phyloP scores from a whole-genome alignment of 30 jellyfish, hydroid and myxozoan genomes.

The Hydractinia echinata region DNA sequence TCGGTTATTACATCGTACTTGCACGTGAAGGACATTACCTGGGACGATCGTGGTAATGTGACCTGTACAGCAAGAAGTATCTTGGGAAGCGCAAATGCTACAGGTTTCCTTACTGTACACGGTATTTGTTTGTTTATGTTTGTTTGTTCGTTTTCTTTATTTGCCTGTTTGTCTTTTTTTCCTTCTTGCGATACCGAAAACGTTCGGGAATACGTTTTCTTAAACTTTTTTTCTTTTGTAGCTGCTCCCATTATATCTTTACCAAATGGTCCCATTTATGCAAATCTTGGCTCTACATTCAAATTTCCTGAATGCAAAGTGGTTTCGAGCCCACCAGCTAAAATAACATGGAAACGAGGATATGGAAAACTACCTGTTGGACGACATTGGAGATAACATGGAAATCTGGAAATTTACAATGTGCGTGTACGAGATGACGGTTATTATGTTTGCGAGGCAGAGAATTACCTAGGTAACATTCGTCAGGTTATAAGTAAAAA shows the following conservation, averaged over 20 bases:
- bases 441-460: constrained; percentile 25
- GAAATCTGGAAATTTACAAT: background rate
- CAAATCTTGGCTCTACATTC: background rate
- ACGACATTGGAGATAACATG: background rate
- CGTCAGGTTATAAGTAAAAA: too few species aligned
- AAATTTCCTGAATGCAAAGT: constrained; percentile 32
- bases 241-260: constrained; percentile 8
- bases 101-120: constrained; percentile 11
- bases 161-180: too few species aligned
- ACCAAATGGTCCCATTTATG: background rate
- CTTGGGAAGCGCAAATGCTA: constrained; percentile 5
- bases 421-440: constrained; percentile 30
- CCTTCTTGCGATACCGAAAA: background rate
- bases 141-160: too few species aligned
- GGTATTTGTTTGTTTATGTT: too few species aligned
- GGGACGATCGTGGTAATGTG: constrained; percentile 31
- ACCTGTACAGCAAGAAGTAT: constrained; percentile 13
- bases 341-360: constrained; percentile 28
- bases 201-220: background rate
- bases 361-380: constrained; percentile 25
- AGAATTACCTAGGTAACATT: constrained; percentile 27
- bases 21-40: constrained; percentile 2
- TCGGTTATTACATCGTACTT: background rate
- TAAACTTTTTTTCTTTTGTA: too few species aligned
- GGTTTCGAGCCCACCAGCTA: constrained; percentile 28